Conservation (phyloP, 2,888 invertebrate species). For the Thysanoteuthis rhombus region DNA sequence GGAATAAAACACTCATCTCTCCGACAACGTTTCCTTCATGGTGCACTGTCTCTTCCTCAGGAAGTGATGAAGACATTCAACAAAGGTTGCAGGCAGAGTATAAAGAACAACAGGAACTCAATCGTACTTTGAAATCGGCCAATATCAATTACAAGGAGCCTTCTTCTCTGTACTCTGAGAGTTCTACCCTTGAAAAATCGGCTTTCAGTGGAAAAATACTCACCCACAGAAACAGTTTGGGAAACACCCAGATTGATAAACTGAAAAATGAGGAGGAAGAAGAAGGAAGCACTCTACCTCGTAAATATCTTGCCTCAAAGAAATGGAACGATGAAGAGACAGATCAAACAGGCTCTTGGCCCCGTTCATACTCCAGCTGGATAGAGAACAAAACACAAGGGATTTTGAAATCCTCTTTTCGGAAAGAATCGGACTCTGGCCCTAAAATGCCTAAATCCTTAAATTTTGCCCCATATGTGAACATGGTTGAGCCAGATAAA, state of each 20-base stretch:
- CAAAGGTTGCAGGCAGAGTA: background rate
- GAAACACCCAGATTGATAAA: background rate
- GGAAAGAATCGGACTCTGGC: slow-evolving; percentile 42
- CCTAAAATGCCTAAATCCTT: slow-evolving; percentile 50
- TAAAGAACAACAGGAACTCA: background rate
- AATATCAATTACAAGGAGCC: background rate
- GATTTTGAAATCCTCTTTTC: slow-evolving; percentile 54
- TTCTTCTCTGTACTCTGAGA: background rate
- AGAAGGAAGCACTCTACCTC: slow-evolving; percentile 41
- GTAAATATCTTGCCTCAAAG: slow-evolving; percentile 33
- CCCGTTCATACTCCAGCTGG: slow-evolving; percentile 46
- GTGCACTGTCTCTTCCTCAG: slow-evolving; percentile 45
- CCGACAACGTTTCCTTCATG: slow-evolving; percentile 56
- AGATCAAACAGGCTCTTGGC: slow-evolving; percentile 54
- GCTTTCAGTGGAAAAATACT: background rate
- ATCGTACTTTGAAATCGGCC: background rate
- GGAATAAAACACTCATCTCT: slow-evolving; percentile 57
- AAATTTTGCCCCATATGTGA: slow-evolving; percentile 59
- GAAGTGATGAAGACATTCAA: slow-evolving; percentile 44
- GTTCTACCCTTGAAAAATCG: background rate
- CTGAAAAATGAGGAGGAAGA: slow-evolving; percentile 18
- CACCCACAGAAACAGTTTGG: background rate
- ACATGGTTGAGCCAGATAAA: slow-evolving; percentile 44
- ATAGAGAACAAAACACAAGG: slow-evolving; percentile 41
- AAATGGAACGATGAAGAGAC: slow-evolving; percentile 33